Evolutionary conservation across 2,797 vertebrate genomes (phyloP), one percentile per base, ranked within the genome.

Genomic region (Heliangelus exortis): DNA sequence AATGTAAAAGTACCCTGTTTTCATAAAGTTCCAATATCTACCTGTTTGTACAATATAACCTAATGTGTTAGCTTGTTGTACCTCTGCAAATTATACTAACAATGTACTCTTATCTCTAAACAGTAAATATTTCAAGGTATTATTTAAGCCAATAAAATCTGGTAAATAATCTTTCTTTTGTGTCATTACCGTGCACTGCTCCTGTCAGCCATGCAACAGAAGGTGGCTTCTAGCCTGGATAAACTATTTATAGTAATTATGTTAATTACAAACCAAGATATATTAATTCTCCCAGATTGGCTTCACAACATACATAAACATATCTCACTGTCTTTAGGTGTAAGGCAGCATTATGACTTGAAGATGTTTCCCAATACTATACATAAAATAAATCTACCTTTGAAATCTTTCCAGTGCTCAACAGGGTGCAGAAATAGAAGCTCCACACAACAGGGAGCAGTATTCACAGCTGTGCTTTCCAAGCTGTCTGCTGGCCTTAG

Each of bases 221-320:
- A 80, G 53, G 84, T 90, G 88, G 74, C 83, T 89, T 76, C 53
- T 67, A 87, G 41, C 75, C 77, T 67, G 92, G 71, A 79, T 53
- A 76, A 93, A 61, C 68, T 86, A 76, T 84, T 92, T 90, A 73
- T 47, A 84, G 65, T 39, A 55, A 33, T 78, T 80, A 1, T 1
- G 20, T 90, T 88, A 84, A 84, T 93, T 92, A 41, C 53, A 76
- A 84, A 63, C 36, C 47, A 61, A 76, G 48, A 47, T 86, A 89
- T 71, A 47, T 86, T 84, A 79, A 71, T 90, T 89, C 53, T 57
- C 18, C 57, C 57, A 68, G 73, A 76, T n/a, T 2, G 4, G 39
- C 88, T 94, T 88, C 85, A 67, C 55, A 91, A 76, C 22, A 55
- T 28, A n/a, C 36, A 75, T 2, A 15, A 94, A 74, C 16, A 34